Evolutionary conservation across 2,113 vertebrate species (phyloP).

Genomic region (Dromiciops gliroides): DNA sequence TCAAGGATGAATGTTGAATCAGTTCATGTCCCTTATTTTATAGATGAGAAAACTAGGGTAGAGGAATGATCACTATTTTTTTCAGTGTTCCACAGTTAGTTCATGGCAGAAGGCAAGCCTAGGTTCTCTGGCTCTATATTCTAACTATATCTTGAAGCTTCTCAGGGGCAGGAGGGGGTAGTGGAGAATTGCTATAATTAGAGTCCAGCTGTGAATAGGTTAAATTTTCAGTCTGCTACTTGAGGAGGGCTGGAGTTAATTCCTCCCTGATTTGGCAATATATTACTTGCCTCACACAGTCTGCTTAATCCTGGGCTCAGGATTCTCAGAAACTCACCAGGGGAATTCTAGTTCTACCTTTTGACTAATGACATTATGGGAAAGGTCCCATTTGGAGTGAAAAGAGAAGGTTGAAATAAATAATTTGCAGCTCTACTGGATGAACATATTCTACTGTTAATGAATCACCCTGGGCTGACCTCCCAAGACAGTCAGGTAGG

Average conservation of each 20-base stretch:
- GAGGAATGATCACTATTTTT: not conserved
- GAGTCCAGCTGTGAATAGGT: slow-evolving; percentile 60
- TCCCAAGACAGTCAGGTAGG: slow-evolving; percentile 6
- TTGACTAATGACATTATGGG: slow-evolving; percentile 61
- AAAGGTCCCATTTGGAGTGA: slow-evolving; percentile 33
- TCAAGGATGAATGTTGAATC: not conserved
- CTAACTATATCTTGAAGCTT: not conserved
- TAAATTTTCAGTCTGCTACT: slow-evolving; percentile 49
- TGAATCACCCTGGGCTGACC: slow-evolving; percentile 54
- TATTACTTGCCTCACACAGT: slow-evolving; percentile 50
- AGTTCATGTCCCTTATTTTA: not conserved
- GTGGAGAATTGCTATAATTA: slow-evolving; percentile 32
- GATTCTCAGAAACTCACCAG: slow-evolving; percentile 37
- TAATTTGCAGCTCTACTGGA: slow-evolving; percentile 23
- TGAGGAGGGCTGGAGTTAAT: slow-evolving; percentile 43
- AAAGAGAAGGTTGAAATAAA: slow-evolving; percentile 2
- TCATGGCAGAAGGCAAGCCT: not conserved
- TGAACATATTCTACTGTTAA: slow-evolving; percentile 64
- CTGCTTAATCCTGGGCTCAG: slow-evolving; percentile 24
- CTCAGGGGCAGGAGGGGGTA: not conserved
- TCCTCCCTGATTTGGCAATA: slow-evolving; percentile 24
- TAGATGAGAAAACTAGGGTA: not conserved
- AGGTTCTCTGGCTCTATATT: not conserved
- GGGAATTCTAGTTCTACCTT: slow-evolving; percentile 49
- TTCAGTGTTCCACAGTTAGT: not conserved